A percentile compares a stretch with the other conserved stretches of the same genome.
These are phyloP conservation scores for Julus scanicus DNA, from an alignment of 2,888 invertebrate genomes.

Conservation along the genomic window DNA sequence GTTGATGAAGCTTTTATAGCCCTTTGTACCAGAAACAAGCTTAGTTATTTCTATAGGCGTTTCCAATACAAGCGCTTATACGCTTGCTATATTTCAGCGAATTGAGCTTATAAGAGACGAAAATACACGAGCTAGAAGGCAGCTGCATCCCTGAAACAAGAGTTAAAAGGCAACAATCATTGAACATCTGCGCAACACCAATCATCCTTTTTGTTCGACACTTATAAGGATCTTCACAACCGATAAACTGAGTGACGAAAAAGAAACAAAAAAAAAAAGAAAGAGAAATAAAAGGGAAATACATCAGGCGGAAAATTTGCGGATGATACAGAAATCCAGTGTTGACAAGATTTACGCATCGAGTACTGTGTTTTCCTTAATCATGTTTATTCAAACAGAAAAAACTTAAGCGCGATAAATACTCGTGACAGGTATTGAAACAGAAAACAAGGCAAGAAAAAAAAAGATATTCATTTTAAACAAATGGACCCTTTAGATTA, in stretches of 20 bases:
- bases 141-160: constrained; percentile 39
- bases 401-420: constrained; percentile 36
- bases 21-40: constrained; percentile 39
- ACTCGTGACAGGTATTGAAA: constrained; percentile 26
- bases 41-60: constrained; percentile 22
- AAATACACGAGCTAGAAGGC: constrained; percentile 26
- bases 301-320: constrained; percentile 29
- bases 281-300: constrained; percentile 23
- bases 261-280: not conserved
- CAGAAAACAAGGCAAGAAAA: not conserved
- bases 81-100: not conserved
- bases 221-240: constrained; percentile 39
- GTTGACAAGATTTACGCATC: constrained; percentile 31
- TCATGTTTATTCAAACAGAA: constrained; percentile 35
- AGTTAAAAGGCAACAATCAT: constrained; percentile 42
- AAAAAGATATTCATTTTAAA: not conserved
- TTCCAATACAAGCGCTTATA: not conserved
- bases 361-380: constrained; percentile 39
- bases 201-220: constrained; percentile 42
- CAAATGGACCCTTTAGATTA: constrained; percentile 20
- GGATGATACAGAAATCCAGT: constrained; percentile 42
- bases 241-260: constrained; percentile 27
- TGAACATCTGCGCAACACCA: constrained; percentile 42
- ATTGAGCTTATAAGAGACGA: constrained; percentile 7
- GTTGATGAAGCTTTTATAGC: constrained; percentile 32